phyloP scores from a whole-genome alignment of 2,113 vertebrate species.

The Camelus dromedarius region DNA sequence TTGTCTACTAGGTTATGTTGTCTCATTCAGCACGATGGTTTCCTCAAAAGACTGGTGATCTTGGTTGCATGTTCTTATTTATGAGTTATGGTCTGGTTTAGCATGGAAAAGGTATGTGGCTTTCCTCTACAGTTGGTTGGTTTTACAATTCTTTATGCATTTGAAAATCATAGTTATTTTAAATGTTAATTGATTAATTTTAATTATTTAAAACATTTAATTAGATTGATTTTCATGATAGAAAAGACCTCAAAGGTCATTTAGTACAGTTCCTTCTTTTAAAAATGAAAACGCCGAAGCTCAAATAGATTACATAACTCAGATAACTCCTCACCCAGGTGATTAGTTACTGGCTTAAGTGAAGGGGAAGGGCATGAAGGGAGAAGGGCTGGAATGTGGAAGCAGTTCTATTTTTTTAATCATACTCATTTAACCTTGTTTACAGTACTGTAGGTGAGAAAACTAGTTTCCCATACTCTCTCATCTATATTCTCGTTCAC shows the following conservation, averaged over 20 bases:
- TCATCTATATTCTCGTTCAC: not conserved
- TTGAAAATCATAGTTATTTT: constrained; percentile 41
- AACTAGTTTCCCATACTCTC: not conserved
- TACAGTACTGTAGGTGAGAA: not conserved
- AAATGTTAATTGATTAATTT: constrained; percentile 2
- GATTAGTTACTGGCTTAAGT: not conserved
- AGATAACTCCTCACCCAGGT: not conserved
- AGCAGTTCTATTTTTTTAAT: not conserved
- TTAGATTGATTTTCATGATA: not conserved
- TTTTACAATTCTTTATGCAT: not conserved
- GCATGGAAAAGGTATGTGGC: not conserved
- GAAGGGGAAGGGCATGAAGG: not conserved
- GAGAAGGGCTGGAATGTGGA: not conserved
- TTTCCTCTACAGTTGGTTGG: not conserved
- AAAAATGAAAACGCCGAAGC: not conserved
- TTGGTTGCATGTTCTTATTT: not conserved
- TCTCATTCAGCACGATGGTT: not conserved
- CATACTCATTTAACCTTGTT: not conserved
- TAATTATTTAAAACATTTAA: constrained; percentile 3
- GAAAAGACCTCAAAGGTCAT: not conserved
- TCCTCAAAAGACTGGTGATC: not conserved
- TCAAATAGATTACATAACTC: not conserved
- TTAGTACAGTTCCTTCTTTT: not conserved
- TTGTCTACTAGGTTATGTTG: not conserved
- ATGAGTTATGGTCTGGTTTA: not conserved